These are phyloP conservation scores for Geopemphigus sp. DNA, from an alignment of 1,140 invertebrate genomes.

Conservation along the genomic window DNA sequence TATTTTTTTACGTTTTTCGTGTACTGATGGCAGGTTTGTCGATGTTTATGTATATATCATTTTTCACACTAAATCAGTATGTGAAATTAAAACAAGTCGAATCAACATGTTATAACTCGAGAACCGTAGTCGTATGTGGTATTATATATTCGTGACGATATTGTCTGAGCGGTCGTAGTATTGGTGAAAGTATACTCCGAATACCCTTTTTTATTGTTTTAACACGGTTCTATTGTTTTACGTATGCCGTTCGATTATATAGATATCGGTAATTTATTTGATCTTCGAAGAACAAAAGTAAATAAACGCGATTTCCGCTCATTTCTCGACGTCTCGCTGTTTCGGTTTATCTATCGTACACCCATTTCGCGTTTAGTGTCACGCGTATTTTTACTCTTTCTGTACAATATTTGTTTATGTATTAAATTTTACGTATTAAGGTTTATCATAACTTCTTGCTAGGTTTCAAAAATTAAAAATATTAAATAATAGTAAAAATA, in stretches of 20 bases:
- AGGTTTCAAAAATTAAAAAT: no score
- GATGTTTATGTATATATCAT: no score
- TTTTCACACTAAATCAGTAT: no score
- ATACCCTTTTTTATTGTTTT: slow-evolving; percentile 1
- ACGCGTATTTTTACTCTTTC: not conserved
- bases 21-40: no score
- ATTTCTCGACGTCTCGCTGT: not conserved
- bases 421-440: no score
- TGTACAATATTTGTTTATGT: no score
- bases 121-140: no score
- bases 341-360: not conserved
- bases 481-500: no score
- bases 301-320: not conserved
- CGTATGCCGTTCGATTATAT: not conserved
- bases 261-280: slow-evolving; percentile 7
- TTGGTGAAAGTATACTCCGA: not conserved
- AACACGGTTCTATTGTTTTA: not conserved
- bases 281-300: not conserved
- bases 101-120: no score
- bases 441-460: no score
- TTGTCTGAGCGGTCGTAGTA: not conserved
- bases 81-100: no score
- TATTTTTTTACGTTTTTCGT: no score
- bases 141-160: not conserved
- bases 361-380: not conserved